Evolutionary conservation across 2,113 vertebrate genomes (phyloP).

Genomic region (Clupea harengus): DNA sequence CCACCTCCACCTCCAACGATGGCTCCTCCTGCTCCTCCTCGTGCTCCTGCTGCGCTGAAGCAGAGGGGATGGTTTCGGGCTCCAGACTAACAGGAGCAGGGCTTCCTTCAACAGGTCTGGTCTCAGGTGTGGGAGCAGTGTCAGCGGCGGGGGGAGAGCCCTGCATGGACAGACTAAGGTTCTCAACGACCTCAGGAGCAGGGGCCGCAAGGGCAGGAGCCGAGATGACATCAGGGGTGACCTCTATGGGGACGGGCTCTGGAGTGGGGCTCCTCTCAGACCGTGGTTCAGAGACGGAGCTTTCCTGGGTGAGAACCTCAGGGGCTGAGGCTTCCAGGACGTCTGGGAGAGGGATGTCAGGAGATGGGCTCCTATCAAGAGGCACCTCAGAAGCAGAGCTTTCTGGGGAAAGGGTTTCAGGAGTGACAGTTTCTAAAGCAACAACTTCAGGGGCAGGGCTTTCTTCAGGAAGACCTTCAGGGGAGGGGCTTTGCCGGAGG

Average conservation of each 20-base stretch:
- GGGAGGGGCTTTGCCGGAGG: neutral
- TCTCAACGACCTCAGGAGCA: constrained; percentile 35
- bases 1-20: constrained; percentile 35
- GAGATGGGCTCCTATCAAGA: neutral
- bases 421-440: neutral
- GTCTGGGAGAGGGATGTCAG: neutral
- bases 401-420: neutral
- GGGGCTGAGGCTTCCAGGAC: neutral
- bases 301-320: neutral
- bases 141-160: neutral
- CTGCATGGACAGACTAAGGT: neutral
- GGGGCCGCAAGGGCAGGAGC: constrained; percentile 40
- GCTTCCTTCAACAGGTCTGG: constrained; percentile 17
- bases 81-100: neutral
- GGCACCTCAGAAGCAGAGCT: neutral
- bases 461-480: constrained; percentile 7
- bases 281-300: neutral
- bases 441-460: neutral
- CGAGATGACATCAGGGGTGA: constrained; percentile 33
- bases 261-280: neutral
- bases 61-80: constrained; percentile 37
- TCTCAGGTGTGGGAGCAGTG: constrained; percentile 21
- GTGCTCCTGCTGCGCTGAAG: constrained; percentile 36
- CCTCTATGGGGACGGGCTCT: neutral
- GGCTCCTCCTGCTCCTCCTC: constrained; percentile 39